Percentiles rank a stretch among this genome's conserved stretches.
phyloP scores from a whole-genome alignment of 2,888 invertebrate species.

The Nemoura dubitans region DNA sequence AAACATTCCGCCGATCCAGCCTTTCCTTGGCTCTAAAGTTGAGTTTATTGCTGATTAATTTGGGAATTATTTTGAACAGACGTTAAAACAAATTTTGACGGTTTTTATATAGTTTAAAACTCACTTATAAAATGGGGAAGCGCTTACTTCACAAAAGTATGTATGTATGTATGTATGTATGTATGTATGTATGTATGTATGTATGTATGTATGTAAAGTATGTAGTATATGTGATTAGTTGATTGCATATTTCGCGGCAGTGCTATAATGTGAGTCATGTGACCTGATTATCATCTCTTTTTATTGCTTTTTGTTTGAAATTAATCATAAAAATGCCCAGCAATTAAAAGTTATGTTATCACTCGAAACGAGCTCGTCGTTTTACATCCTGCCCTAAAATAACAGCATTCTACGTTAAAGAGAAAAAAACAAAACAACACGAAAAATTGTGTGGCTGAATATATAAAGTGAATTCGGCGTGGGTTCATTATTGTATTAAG shows the following conservation, averaged over 20 bases:
- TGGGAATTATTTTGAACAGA: too few relatives aligned
- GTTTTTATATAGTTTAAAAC: too few relatives aligned
- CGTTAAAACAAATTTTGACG: too few relatives aligned
- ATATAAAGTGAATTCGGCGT: neutral
- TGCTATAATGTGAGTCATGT: neutral
- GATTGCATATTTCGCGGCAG: too few relatives aligned
- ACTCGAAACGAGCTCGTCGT: neutral
- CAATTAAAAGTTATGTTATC: slow-evolving; percentile 12
- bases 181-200: too few relatives aligned
- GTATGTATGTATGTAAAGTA: too few relatives aligned
- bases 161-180: too few relatives aligned
- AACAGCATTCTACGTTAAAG: neutral
- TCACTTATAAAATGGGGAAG: too few relatives aligned
- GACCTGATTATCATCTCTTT: neutral
- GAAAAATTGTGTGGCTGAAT: neutral
- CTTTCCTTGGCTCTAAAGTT: neutral
- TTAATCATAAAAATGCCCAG: neutral
- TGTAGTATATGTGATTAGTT: too few relatives aligned
- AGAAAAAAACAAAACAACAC: neutral
- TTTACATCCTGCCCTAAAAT: neutral
- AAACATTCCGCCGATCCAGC: neutral
- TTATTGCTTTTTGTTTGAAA: neutral
- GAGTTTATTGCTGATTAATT: too few relatives aligned
- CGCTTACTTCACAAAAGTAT: too few relatives aligned
- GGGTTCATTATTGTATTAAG: neutral